These are phyloP conservation scores for Crocuta crocuta DNA, from an alignment of 2,113 vertebrate genomes.

Conservation along the genomic window DNA sequence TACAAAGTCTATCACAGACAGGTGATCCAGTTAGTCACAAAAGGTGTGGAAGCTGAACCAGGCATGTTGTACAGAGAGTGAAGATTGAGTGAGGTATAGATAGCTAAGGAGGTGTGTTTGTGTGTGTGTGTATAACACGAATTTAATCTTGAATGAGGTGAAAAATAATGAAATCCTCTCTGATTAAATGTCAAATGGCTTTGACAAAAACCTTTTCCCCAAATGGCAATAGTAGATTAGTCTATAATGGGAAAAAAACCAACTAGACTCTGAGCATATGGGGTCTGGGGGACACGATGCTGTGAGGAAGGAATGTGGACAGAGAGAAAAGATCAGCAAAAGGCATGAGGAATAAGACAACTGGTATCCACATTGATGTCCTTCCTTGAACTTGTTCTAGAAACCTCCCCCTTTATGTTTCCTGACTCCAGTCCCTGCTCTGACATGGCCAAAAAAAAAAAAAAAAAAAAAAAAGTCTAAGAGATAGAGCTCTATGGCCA, in stretches of 20 bases:
- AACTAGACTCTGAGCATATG: background rate
- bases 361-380: background rate
- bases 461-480: conserved; percentile 10
- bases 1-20: background rate
- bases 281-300: background rate
- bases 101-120: background rate
- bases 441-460: background rate
- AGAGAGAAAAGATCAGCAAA: background rate
- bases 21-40: background rate
- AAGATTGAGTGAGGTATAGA: background rate
- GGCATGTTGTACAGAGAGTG: no score
- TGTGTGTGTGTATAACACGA: background rate
- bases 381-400: background rate
- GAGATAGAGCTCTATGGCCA: background rate
- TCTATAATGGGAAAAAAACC: background rate
- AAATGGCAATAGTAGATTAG: background rate
- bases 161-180: background rate
- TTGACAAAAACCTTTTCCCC: background rate
- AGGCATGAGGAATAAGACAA: background rate
- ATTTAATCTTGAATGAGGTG: conserved; percentile 35
- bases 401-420: background rate
- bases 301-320: background rate
- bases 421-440: background rate
- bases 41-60: background rate
- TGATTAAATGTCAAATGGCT: conserved; percentile 20